phyloP scores from a whole-genome alignment of 2,888 invertebrate genomes.

The Pomacea canaliculata region DNA sequence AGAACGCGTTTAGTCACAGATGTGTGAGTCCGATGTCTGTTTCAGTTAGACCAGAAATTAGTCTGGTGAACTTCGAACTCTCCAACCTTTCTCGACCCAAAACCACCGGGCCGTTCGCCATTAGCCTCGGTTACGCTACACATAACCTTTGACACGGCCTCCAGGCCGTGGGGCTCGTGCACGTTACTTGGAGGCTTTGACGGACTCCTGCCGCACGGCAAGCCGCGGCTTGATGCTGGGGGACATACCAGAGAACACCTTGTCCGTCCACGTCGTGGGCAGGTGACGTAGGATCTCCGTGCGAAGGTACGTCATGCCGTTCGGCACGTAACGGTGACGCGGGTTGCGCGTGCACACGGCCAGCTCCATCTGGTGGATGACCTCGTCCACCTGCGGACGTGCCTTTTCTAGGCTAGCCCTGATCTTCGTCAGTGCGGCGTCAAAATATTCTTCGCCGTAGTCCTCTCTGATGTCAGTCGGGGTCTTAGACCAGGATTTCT shows the following conservation, averaged over 20 bases:
- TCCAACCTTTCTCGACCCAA: no score
- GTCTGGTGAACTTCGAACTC: no score
- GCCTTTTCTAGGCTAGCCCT: slow-evolving; percentile 52
- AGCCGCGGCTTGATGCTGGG: slow-evolving; percentile 20
- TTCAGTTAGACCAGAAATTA: no score
- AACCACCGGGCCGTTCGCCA: no score
- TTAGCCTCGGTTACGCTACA: no score
- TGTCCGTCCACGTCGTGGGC: slow-evolving; percentile 51
- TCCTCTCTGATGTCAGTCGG: slow-evolving; percentile 59
- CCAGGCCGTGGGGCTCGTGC: neutral
- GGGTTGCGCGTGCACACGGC: slow-evolving; percentile 51
- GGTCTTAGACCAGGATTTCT: slow-evolving; percentile 60
- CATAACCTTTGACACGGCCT: neutral
- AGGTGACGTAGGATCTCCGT: slow-evolving; percentile 52
- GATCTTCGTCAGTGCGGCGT: slow-evolving; percentile 54
- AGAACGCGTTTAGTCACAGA: no score
- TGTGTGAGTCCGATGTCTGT: no score
- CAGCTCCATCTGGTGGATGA: slow-evolving; percentile 55
- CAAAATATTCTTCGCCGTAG: slow-evolving; percentile 64
- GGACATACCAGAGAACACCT: slow-evolving; percentile 38
- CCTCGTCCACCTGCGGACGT: slow-evolving; percentile 52
- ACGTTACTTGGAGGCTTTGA: neutral
- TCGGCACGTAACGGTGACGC: slow-evolving; percentile 56
- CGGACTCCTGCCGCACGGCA: slow-evolving; percentile 9
- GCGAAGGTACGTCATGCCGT: slow-evolving; percentile 48